phyloP scores from a whole-genome alignment of 2,797 vertebrate species.

The Steatocranus sp. region DNA sequence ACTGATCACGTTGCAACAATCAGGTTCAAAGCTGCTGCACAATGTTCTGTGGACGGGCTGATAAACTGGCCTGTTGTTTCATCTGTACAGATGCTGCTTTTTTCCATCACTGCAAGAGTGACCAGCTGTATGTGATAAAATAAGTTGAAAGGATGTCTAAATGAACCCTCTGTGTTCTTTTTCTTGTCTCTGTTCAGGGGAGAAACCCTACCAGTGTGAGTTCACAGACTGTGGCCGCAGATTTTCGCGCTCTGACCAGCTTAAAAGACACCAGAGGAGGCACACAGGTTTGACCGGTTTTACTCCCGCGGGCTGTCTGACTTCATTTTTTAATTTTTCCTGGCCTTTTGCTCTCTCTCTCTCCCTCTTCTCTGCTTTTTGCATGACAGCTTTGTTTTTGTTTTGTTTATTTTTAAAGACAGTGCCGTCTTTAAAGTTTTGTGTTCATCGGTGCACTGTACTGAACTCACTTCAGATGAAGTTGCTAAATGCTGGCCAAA shows the following conservation, averaged over 20 bases:
- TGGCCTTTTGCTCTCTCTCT: background rate
- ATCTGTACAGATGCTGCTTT: background rate
- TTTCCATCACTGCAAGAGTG: background rate
- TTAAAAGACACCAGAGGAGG: conserved; percentile 95
- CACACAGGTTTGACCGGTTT: conserved; percentile 87
- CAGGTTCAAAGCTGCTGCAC: background rate
- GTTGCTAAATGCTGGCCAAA: conserved; percentile 41
- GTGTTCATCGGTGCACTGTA: background rate
- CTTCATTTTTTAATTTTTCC: background rate
- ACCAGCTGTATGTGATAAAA: background rate
- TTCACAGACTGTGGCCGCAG: conserved; percentile 95
- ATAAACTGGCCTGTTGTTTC: background rate
- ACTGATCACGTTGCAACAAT: background rate
- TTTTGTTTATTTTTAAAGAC: background rate
- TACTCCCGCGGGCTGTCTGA: background rate
- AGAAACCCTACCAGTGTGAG: conserved; percentile 98
- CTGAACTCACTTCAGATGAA: background rate
- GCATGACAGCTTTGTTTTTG: conserved; percentile 38
- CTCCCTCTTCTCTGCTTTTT: conserved; percentile 5
- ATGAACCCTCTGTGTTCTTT: background rate
- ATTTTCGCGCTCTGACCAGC: conserved; percentile 97
- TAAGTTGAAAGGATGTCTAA: background rate
- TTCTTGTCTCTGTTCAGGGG: conserved; percentile 70
- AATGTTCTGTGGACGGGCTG: background rate
- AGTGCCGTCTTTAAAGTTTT: background rate